Evolutionary conservation across 2,113 vertebrate species (phyloP), one percentile per base, ranked within the genome.

Genomic region (Thryonomys swinderianus): DNA sequence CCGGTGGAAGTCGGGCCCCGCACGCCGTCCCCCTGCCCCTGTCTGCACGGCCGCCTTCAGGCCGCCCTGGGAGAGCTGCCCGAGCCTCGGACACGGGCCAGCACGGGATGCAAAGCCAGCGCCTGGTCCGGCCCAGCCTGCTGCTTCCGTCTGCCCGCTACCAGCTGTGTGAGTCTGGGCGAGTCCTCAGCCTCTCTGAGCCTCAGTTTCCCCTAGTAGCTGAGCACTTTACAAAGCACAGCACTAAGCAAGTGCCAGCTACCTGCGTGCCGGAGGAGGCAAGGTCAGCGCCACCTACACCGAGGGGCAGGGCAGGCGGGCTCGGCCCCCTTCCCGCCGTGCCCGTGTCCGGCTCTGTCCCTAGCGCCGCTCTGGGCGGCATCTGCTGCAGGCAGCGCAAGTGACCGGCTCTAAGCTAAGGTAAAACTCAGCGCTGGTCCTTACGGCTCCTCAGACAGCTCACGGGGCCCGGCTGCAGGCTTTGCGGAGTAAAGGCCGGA

Each of bases 361-460:
- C 61, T 71, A 67, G 51, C 37, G 5, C 20, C 27, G 40, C 69
- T 83, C 67, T 2, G 71, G 67, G 32, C 67, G 37, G 48, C 48
- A 76, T 27, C 76, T 7, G 0, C 93, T 66, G 64, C 57, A 48
- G 87, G 94, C 66, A 62, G 20, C 85, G 66, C 10, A 61, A 79
- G 45, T 17, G 85, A 92, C 69, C 55, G 17, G 81, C 48, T 91
- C 67, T 55, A 84, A 89, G 80, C n/a, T 90, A 90, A 95, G 93
- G 76, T 53, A 80, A 82, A 95, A 94, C 84, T 88, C 64, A 84
- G 74, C 92, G 21, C 61, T 76, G 42, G 84, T 10, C 95, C 91
- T 96, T 76, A 91, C 71, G 93, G 82, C 57, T 89, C 95, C 96
- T 30, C 48, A 96, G 98, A 96, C 64, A 76, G 82, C 93, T 95